Evolutionary conservation across 2,888 invertebrate species (phyloP), one percentile per base, ranked within the genome.

Genomic region (Catocala fraxini): DNA sequence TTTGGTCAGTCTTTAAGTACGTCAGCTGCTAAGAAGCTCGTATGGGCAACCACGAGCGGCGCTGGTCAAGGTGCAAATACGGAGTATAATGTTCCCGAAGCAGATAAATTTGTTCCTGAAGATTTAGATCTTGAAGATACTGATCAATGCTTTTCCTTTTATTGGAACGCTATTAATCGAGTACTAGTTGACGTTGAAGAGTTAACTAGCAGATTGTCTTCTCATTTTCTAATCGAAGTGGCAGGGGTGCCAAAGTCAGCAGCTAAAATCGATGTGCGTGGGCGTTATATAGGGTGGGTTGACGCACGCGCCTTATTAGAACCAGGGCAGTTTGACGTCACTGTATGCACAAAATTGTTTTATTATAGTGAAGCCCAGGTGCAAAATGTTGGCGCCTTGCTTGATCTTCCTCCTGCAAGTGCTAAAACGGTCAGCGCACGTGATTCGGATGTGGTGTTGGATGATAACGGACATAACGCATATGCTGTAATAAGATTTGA

Each of bases 81-180:
- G 43, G 78, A 72, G 13, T 77, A 79, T 41, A 83, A 76, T 73
- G 71, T 88, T 53, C 84, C 86, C 10, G 70, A 65, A 42, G 87
- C 91, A 46, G 93, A 93, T 69, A 81, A 68, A 59, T 94, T 84
- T 75, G 58, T 92, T 46, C 86, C 89, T 33, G 70, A 79, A 34
- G 87, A 89, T 63, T 77, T 92, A 58, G 68, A 73, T 45, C 65
- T 69, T 10, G 70, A 67, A 55, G 61, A 70, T 51, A 79, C 67
- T 39, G 59, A 73, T 11, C 15, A 69, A 1, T 92, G 93, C 72
- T 83, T 73, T 59, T 85, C 86, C 33, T 81, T 80, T 59, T 91
- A 91, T 71, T 94, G 94, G 94, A 89, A 93, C 74, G 81, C 89
- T 5, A 85, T 92, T 81, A 89, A 83, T 64, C 81, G 94, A 56